phyloP scores from a whole-genome alignment of 1,140 invertebrate genomes.

The honey bee (Apis mellifera) region DNA sequence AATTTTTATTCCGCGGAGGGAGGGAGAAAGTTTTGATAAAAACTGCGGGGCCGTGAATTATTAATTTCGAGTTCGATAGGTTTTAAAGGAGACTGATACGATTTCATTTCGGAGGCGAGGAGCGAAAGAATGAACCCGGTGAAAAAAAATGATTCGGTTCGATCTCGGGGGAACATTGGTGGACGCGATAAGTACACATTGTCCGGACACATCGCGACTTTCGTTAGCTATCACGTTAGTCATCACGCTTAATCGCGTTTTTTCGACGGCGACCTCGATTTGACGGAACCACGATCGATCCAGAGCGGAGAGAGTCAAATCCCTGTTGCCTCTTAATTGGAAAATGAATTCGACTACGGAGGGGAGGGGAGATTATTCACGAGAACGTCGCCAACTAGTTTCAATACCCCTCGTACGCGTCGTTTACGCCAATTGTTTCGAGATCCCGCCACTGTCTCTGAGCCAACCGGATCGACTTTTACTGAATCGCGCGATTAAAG shows the following conservation, averaged over 20 bases:
- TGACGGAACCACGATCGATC: constrained; percentile 51
- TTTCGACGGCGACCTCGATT: constrained; percentile 52
- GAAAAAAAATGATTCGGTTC: not conserved
- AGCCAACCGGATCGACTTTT: constrained; percentile 37
- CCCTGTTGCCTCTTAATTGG: constrained; percentile 59
- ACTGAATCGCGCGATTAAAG: constrained; percentile 51
- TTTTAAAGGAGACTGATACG: constrained; percentile 24
- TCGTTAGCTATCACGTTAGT: constrained; percentile 51
- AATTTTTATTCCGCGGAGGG: not conserved
- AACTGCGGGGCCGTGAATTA: constrained; percentile 12
- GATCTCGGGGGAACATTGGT: constrained; percentile 22
- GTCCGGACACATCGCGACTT: constrained; percentile 55
- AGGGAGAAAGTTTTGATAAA: constrained; percentile 13
- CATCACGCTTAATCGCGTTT: constrained; percentile 46
- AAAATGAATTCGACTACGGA: constrained; percentile 63
- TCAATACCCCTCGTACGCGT: constrained; percentile 36
- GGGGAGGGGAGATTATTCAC: constrained; percentile 55
- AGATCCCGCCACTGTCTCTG: constrained; percentile 43
- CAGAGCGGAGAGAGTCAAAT: constrained; percentile 42
- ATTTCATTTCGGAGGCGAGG: constrained; percentile 8
- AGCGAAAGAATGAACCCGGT: constrained; percentile 31
- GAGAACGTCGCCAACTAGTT: constrained; percentile 42
- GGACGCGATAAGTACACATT: constrained; percentile 60
- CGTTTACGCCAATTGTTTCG: constrained; percentile 52
- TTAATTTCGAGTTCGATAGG: constrained; percentile 4